Conservation (phyloP, 1,140 invertebrate genomes). For the Stratiolaelaps scimitus region DNA sequence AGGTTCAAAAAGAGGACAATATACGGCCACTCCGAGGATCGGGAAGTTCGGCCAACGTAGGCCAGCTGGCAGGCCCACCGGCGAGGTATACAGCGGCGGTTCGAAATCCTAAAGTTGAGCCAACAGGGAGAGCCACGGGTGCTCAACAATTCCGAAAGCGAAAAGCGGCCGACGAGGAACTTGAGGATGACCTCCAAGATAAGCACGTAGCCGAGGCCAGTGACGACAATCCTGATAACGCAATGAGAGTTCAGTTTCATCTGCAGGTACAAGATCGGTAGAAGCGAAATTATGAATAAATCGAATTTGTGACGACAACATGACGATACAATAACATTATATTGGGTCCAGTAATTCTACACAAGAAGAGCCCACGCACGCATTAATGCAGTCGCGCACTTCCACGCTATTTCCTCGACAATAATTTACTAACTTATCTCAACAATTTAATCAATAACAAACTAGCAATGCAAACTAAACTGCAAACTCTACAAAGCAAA, state of each 20-base stretch:
- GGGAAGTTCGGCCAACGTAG: too few species aligned
- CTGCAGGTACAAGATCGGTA: slow-evolving; percentile 1
- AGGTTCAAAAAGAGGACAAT: too few species aligned
- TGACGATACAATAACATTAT: background rate
- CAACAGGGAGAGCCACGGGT: too few species aligned
- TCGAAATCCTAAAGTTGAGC: too few species aligned
- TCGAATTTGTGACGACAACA: background rate
- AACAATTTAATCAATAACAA: too few species aligned
- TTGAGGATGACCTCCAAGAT: slow-evolving; percentile 19
- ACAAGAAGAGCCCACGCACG: background rate
- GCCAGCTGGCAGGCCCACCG: too few species aligned
- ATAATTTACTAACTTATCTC: too few species aligned
- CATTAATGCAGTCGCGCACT: background rate
- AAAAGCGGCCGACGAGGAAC: slow-evolving; percentile 16
- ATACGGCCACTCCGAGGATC: too few species aligned
- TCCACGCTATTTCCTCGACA: background rate
- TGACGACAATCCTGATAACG: background rate
- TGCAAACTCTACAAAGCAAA: too few species aligned
- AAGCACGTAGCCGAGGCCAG: background rate
- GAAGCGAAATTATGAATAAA: background rate
- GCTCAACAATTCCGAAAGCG: background rate
- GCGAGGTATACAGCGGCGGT: too few species aligned
- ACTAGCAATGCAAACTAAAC: too few species aligned
- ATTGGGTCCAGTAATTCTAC: too few species aligned
- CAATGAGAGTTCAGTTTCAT: slow-evolving; percentile 22